phyloP scores from a whole-genome alignment of 1,140 invertebrate species.

The Brachionus angularis region DNA sequence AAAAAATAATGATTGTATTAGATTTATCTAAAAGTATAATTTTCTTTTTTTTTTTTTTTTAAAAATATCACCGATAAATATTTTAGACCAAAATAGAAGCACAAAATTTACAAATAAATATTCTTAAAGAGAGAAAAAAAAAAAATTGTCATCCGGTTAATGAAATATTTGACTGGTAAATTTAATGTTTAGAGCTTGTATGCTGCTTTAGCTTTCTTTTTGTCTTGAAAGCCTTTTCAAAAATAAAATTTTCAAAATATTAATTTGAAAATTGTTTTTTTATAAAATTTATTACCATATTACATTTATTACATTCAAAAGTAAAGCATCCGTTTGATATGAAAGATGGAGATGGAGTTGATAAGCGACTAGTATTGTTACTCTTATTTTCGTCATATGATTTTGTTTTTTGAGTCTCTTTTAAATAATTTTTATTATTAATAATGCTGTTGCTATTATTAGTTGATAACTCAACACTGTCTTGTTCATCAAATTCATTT shows the following conservation, averaged over 20 bases:
- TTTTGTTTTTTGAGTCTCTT: conserved; percentile 22
- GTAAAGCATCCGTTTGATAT: not conserved
- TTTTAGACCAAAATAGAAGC: too few relatives aligned
- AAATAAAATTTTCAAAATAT: too few relatives aligned
- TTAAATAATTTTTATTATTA: conserved; percentile 39
- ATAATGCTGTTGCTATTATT: not conserved
- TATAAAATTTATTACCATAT: too few relatives aligned
- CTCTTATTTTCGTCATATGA: conserved; percentile 1
- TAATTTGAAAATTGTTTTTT: too few relatives aligned
- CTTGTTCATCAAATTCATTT: conserved; percentile 34
- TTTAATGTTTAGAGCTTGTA: conserved; percentile 2
- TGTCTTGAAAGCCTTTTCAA: not conserved
- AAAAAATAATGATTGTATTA: too few relatives aligned
- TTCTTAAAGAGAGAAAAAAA: not conserved
- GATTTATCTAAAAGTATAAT: too few relatives aligned
- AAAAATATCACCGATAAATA: too few relatives aligned
- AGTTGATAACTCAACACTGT: not conserved
- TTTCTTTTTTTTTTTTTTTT: too few relatives aligned
- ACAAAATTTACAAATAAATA: too few relatives aligned
- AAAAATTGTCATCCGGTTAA: not conserved
- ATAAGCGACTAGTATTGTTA: conserved; percentile 13
- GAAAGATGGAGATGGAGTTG: conserved; percentile 17
- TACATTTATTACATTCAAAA: conserved; percentile 37
- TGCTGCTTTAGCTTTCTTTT: conserved; percentile 27
- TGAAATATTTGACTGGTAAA: not conserved